Base-by-base conservation (phyloP, 2,888 invertebrate genomes). In the Ochropleura plecta region DNA sequence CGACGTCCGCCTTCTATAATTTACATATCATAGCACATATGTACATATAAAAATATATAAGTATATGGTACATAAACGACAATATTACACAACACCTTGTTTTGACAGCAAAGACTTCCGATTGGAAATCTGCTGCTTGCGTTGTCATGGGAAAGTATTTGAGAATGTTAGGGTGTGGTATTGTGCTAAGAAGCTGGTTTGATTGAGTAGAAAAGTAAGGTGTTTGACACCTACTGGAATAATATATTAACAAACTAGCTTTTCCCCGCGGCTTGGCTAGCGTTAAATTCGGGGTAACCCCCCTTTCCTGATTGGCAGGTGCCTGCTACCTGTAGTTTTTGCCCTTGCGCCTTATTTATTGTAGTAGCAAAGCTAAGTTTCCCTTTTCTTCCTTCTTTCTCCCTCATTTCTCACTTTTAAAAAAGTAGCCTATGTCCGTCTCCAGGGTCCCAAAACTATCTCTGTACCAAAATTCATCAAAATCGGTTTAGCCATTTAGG, bases 1-100 rank as follows among this genome's bases (percentile, higher is more conserved):
- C 81, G 84, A 14, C 67, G 73, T 3, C 40, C 79, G 70, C 83
- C 80, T 78, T 78, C 60, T n/a, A 46, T 68, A 69, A 73, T 72
- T 83, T 71, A 77, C 73, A 75, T 76, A 82, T 62, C 62, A 69
- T 59, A 63, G 63, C 76, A 64, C 57, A 74, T 12, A 64, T 44
- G n/a, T 30, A 79, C 76, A 51, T 64, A 76, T 30, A 16, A 18
- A 42, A 30, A 67, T 65, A n/a, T 65, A 46, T 57, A 48, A 51
- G 20, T 49, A 14, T 51, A 55, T 51, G 12, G 12, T 80, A 66
- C 44, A 51, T 46, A 62, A 46, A 10, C 5, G 20, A 60, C 42
- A 55, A 51, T 63, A 70, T 76, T 78, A 71, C 72, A 48, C 64
- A 78, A 78, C 46, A 53, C 46, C 16, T 53, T 80, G 64, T 76